Evolutionary conservation across 2,113 vertebrate species (phyloP).

Genomic region (Tupaia tana): DNA sequence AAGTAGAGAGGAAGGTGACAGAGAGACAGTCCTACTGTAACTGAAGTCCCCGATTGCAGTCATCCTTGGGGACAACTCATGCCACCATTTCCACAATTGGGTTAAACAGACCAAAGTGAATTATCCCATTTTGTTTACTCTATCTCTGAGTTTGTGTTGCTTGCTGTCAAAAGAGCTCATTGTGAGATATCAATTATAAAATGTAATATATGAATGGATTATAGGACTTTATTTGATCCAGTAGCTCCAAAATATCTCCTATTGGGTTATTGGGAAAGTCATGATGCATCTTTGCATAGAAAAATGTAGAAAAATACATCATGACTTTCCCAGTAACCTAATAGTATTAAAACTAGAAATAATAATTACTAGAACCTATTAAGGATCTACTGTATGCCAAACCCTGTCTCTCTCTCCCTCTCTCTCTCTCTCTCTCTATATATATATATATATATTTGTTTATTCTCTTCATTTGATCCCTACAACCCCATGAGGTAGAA

Average conservation of each 20-base stretch:
- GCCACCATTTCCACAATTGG: background rate
- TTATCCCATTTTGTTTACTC: background rate
- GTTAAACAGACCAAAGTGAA: background rate
- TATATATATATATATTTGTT: no score
- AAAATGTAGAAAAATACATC: no score
- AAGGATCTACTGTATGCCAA: background rate
- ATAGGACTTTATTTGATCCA: background rate
- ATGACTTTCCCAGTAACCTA: no score
- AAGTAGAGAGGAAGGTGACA: background rate
- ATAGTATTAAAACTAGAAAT: background rate
- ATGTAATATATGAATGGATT: background rate
- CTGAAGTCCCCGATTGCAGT: background rate
- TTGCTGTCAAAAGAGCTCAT: background rate
- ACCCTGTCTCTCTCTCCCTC: background rate
- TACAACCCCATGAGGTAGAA: background rate
- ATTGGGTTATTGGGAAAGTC: no score
- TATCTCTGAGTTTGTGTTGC: background rate
- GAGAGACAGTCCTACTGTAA: background rate
- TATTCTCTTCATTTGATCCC: background rate
- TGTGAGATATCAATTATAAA: constrained; percentile 22
- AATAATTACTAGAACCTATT: background rate
- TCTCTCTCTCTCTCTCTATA: no score
- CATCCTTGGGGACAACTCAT: background rate
- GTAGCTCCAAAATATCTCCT: background rate
- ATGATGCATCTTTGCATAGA: no score